Evolutionary conservation across 2,797 vertebrate genomes (phyloP), one percentile per base, ranked within the genome.

Genomic region (Amblyopsis hoosieri): DNA sequence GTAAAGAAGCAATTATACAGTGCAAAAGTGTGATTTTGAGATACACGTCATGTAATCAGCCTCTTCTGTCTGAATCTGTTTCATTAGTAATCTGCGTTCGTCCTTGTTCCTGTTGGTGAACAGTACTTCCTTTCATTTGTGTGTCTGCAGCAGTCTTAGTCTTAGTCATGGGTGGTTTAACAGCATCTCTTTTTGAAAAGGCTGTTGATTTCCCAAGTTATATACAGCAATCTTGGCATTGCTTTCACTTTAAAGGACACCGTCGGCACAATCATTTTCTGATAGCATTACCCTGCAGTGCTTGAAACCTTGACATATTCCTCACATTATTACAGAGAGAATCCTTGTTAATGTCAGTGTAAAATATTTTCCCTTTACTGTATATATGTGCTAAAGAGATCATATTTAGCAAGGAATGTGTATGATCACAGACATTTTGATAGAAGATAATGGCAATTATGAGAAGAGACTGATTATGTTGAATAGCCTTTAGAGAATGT

Each of bases 21-120:
- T 29, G 17, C 55, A 1, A 23, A 67, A 59, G 9, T 60, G 56
- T 54, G 54, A 45, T 2, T 48, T 69, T 71, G 78, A 58, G 53
- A 65, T 79, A 83, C 60, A 62, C 54, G 73, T 73, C 67, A 76
- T 83, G 66, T 85, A 78, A 75, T 49, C 61, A 64, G 67, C 81
- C 75, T 79, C 70, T 67, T 75, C 67, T 71, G 66, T 82, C 66
- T 77, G 81, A 86, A 87, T 70, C 71, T 77, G 76, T 87, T 90
- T 89, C 85, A 91, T 91, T 89, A 90, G 86, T 87, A 90, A 90
- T 88, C 90, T 55, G 63, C 79, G 79, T 85, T 82, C 88, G 89
- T 90, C 85, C 83, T 75, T 85, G 85, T 90, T 83, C 82, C 81
- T 80, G 86, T 79, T 57, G 70, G 74, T 70, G 77, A 89, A 91